Base-by-base conservation (phyloP, 1,140 invertebrate genomes). In the Adelges cooleyi region DNA sequence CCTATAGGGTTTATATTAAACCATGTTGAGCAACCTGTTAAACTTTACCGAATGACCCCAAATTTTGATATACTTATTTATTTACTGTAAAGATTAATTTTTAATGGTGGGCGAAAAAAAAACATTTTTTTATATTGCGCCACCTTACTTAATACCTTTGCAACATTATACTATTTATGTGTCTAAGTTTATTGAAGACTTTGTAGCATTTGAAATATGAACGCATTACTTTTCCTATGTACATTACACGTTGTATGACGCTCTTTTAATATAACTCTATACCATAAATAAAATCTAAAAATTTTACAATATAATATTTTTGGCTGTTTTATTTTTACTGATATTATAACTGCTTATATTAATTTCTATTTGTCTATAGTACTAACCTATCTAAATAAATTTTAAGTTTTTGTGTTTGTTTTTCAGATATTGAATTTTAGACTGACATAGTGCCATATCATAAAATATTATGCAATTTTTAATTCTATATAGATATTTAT, bases 401-500 rank as follows among this genome's bases (percentile, higher is more conserved):
- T 44, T 15, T 11, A 44, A 8, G n/a, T 44, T 44, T 17, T 44
- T n/a, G 6, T 38, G 36, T 38, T 44, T 62, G 15, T 42, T 62
- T 62, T 62, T 48, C 40, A 62, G 56, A 29, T 62, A 29, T 62
- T 59, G 44, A 59, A 23, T 48, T 27, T 33, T 62, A 62, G 56
- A 62, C 56, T 62, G 56, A 46, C 23, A 48, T 62, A 46, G 42
- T 62, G 56, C 56, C 56, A 62, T 62, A 62, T 62, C 56, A 62
- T 62, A 29, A 62, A n/a, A n/a, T n/a, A n/a, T n/a, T n/a, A n/a
- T n/a, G n/a, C n/a, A n/a, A n/a, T n/a, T n/a, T n/a, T n/a, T n/a
- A n/a, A n/a, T n/a, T n/a, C n/a, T n/a, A n/a, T n/a, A n/a, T n/a
- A n/a, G n/a, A n/a, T n/a, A n/a, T n/a, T n/a, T n/a, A n/a, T n/a